Evolutionary conservation across 2,113 vertebrate species (phyloP).

Genomic region (Leptobrachium ailaonicum): DNA sequence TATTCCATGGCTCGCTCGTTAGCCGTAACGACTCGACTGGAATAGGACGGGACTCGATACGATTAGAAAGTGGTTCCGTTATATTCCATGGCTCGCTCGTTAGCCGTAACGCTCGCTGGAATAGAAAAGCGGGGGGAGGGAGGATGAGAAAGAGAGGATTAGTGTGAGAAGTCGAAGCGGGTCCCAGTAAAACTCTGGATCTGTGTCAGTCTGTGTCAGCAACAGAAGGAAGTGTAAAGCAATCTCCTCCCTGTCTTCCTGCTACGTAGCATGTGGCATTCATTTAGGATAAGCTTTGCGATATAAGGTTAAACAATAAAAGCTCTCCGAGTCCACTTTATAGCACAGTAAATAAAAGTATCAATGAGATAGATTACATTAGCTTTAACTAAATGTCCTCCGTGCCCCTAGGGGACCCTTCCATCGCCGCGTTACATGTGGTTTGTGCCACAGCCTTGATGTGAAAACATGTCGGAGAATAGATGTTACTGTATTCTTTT

Average conservation of each 20-base stretch:
- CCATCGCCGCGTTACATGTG: background rate
- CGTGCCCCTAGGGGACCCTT: conserved; percentile 3
- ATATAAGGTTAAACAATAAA: conserved; percentile 23
- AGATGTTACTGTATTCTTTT: no score
- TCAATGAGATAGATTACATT: conserved; percentile 33
- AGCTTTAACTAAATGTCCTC: conserved; percentile 8
- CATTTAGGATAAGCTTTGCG: conserved; percentile 59
- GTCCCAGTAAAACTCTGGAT: background rate
- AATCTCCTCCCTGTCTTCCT: conserved; percentile 56
- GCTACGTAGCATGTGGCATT: conserved; percentile 68
- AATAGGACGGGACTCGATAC: no score
- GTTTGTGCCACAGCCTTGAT: background rate
- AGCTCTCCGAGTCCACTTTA: conserved; percentile 7
- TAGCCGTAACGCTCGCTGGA: conserved; percentile 49
- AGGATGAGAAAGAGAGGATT: conserved; percentile 45
- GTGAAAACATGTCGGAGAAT: no score
- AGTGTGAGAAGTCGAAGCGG: conserved; percentile 57
- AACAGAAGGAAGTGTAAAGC: conserved; percentile 48
- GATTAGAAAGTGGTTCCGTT: no score
- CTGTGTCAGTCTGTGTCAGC: conserved; percentile 59
- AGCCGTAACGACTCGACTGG: no score
- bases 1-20: no score
- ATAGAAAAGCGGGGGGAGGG: conserved; percentile 56
- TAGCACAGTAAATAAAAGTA: conserved; percentile 31
- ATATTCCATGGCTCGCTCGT: no score